Conservation (phyloP, 2,888 invertebrate genomes). For the Apantesis nais region DNA sequence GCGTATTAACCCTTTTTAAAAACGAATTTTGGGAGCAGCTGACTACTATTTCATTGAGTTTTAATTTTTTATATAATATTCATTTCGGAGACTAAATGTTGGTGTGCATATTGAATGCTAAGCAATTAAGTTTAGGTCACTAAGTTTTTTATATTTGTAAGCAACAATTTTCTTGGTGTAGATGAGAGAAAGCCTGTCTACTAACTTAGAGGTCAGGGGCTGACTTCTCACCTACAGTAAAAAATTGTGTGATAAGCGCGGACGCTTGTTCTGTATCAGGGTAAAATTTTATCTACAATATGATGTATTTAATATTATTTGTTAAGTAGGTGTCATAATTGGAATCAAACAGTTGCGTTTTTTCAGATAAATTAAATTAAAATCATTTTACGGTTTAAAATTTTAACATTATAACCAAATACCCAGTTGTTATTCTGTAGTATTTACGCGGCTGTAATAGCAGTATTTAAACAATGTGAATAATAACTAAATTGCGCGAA, state of each 20-base stretch:
- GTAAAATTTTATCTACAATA: not conserved
- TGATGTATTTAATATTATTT: not conserved
- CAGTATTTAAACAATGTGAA: slow-evolving; percentile 40
- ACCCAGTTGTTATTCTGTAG: not conserved
- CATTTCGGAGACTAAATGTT: not conserved
- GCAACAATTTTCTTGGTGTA: not conserved
- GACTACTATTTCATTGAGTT: not conserved
- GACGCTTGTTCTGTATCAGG: not conserved
- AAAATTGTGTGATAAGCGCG: too few relatives aligned
- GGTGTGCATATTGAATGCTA: too few relatives aligned
- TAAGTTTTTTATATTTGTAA: not conserved
- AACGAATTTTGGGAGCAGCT: too few relatives aligned
- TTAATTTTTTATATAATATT: not conserved
- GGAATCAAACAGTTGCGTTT: not conserved
- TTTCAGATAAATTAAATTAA: not conserved
- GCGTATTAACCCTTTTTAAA: too few relatives aligned
- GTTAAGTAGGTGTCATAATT: not conserved
- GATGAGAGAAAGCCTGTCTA: not conserved
- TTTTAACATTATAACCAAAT: not conserved
- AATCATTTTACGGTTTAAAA: not conserved
- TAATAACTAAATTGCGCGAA: slow-evolving; percentile 72
- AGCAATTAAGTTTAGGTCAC: not conserved
- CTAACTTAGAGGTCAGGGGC: not conserved
- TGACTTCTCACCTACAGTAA: too few relatives aligned
- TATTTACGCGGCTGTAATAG: not conserved